Base-by-base conservation (phyloP, 2,113 vertebrate genomes). In the Neomonachus schauinslandi region DNA sequence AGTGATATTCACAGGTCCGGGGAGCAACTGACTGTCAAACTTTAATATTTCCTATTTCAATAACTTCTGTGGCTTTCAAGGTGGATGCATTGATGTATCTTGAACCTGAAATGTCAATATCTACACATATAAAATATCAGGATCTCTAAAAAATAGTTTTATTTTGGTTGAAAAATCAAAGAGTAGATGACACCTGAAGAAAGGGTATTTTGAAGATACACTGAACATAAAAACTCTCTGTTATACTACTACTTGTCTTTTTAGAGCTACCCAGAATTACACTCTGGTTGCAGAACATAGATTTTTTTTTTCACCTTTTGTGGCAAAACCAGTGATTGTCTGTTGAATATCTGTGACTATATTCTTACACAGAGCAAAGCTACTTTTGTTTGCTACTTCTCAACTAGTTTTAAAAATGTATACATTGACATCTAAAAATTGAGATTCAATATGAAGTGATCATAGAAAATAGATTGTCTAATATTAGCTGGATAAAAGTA, bases 41-140 rank as follows among this genome's bases (percentile, higher is more conserved):
- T 57, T 74, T 71, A 74, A 12, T 80, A 84, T 76, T 72, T 97
- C 7, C 72, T 90, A 71, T 71, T 81, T 96, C 28, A 86, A 11
- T 55, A 24, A 71, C 13, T 85, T 80, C 7, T 59, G 15, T 53
- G 39, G 1, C 10, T 46, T 93, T 81, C 57, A 71, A 65, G 2
- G 18, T 87, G 39, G 46, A 36, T 91, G 24, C 14, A 31, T 18
- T 80, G 46, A 89, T 83, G 33, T 5, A 77, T 81, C 59, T 14
- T 83, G 87, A 67, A 67, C 11, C 2, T 46, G n/a, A 89, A 89
- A 89, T 83, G 24, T 92, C 59, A 79, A 36, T 39, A 74, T 65
- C n/a, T 96, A 57, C 5, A 65, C 15, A 61, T n/a, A 2, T 59
- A 11, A 93, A 1, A 31, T 65, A 81, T 79, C 5, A n/a, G 4